These are phyloP conservation scores for Onychomys arenicola DNA, from an alignment of 2,797 vertebrate genomes.

Conservation along the genomic window DNA sequence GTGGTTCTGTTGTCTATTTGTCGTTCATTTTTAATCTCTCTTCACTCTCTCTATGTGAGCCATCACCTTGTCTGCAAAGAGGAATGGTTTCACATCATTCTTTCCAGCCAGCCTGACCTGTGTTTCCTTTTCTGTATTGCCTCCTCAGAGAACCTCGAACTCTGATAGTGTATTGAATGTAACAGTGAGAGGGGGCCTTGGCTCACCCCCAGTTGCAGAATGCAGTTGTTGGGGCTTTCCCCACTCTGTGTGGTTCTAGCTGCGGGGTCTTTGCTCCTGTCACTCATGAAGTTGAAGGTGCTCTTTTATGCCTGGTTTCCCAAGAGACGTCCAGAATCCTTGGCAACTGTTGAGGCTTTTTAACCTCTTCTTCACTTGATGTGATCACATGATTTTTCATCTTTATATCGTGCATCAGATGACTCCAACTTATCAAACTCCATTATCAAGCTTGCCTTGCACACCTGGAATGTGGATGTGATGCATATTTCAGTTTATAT, in stretches of 20 bases:
- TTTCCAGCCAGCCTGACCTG: not conserved
- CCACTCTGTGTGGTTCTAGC: not conserved
- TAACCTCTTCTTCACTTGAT: not conserved
- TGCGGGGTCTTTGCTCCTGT: not conserved
- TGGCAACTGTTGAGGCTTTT: not conserved
- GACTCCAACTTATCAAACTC: not conserved
- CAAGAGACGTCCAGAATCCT: not conserved
- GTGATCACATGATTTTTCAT: not conserved
- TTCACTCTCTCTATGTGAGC: not conserved
- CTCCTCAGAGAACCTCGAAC: not conserved
- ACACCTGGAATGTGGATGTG: not conserved
- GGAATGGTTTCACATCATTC: not conserved
- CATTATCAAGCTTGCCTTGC: not conserved
- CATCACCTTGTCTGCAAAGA: not conserved
- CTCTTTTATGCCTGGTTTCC: not conserved
- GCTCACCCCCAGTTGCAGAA: not conserved
- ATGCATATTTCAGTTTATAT: not conserved
- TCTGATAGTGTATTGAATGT: not conserved
- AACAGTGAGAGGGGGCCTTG: not conserved
- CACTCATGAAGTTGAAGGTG: not conserved
- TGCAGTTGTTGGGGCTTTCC: not conserved
- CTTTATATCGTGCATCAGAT: not conserved
- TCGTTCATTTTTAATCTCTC: not conserved
- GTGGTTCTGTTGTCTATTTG: not conserved
- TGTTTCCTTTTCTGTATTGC: conserved; percentile 1